Evolutionary conservation across 2,113 vertebrate species (phyloP), one percentile per base, ranked within the genome.

Genomic region (Otis tarda): DNA sequence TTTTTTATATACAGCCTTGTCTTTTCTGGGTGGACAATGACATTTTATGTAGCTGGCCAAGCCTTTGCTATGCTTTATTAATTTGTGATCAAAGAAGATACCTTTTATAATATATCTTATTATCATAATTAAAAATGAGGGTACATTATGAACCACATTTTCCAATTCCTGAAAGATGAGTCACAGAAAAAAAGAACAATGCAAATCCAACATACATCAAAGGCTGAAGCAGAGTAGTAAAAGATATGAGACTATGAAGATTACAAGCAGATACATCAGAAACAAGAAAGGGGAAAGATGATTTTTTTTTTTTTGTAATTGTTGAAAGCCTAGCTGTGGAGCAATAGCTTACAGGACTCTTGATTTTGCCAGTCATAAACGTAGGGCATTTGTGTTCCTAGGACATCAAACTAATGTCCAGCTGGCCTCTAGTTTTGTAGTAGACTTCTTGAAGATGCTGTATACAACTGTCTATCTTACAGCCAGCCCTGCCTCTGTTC

Each of bases 21-120:
- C 10, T 86, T 91, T 65, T 70, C 68, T 90, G 25, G 45, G 33
- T 57, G 35, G 65, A 91, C 83, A 65, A 67, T 68, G 50, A 61
- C 21, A 90, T 91, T 96, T 91, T 95, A 94, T 85, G 76, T 45
- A 91, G 28, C 30, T 85, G 86, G 82, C 16, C 77, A 76, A 89
- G 65, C 71, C 10, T 97, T 78, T 89, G 37, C 3, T 47, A n/a
- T 24, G 63, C 15, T 92, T 96, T 94, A 89, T 92, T 75, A 89
- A 91, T 87, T 93, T 87, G 43, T 71, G 65, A 96, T 96, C 77
- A 97, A 94, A 80, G 13, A 31, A 91, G 20, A 43, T 83, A n/a
- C 21, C 6, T 97, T 90, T 91, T 69, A 19, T 77, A 90, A 39
- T 81, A 79, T 50, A 67, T 67, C 81, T 79, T 93, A 71, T 95